Evolutionary conservation across 2,888 invertebrate species (phyloP).

Genomic region (Acanthococcus lagerstroemiae): DNA sequence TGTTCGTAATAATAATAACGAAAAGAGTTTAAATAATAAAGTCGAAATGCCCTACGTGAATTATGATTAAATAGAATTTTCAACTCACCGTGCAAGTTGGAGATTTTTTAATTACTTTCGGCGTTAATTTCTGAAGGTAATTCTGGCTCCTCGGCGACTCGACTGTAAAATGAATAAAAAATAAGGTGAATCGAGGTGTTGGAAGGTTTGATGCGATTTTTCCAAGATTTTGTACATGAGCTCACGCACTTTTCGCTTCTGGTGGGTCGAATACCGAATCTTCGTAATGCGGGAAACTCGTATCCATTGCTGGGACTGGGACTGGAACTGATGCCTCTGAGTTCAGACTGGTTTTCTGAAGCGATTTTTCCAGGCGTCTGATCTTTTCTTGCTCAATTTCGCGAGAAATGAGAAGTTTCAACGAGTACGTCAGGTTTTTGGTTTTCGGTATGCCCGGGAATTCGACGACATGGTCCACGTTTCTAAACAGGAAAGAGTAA

Average conservation of each 20-base stretch:
- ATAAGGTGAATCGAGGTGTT: no score
- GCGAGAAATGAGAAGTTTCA: constrained; percentile 67
- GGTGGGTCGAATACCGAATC: no score
- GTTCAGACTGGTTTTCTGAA: no score
- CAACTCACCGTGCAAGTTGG: constrained; percentile 6
- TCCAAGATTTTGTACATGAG: no score
- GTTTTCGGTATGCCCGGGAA: constrained; percentile 41
- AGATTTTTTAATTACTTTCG: constrained; percentile 42
- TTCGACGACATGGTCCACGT: constrained; percentile 56
- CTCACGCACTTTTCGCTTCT: no score
- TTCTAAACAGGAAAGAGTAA: constrained; percentile 41
- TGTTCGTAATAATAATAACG: not conserved
- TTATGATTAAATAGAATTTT: constrained; percentile 10
- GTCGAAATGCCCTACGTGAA: not conserved
- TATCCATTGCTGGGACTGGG: not conserved
- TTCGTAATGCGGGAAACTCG: not conserved
- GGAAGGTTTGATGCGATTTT: no score
- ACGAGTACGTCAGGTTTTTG: constrained; percentile 52
- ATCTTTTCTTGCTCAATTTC: constrained; percentile 74
- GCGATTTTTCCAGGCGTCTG: constrained; percentile 45
- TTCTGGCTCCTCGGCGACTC: constrained; percentile 48
- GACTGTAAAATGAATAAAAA: not conserved
- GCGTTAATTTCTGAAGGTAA: constrained; percentile 58
- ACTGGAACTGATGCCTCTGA: no score
- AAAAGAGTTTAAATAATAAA: not conserved